phyloP scores from a whole-genome alignment of 2,888 invertebrate genomes.

The Elegia similella region DNA sequence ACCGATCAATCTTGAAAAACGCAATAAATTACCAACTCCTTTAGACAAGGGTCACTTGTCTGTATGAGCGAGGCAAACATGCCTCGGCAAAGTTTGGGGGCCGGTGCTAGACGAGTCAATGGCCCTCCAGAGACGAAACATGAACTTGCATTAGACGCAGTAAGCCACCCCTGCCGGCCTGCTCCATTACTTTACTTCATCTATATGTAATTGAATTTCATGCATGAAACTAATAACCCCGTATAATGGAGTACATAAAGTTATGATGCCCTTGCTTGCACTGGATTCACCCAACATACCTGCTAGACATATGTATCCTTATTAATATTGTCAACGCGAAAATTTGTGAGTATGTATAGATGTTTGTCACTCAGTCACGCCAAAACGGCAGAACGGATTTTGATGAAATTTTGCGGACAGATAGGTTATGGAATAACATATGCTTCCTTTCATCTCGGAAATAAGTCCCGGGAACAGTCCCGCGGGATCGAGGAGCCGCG shows the following conservation, averaged over 20 bases:
- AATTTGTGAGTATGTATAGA: too few species aligned
- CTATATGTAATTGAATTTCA: slow-evolving; percentile 10
- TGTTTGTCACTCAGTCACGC: too few species aligned
- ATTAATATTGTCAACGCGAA: too few species aligned
- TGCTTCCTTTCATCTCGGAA: too few species aligned
- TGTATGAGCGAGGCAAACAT: slow-evolving; percentile 27
- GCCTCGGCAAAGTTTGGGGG: slow-evolving; percentile 45
- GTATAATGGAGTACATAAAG: neutral
- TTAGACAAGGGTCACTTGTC: slow-evolving; percentile 2
- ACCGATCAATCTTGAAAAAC: slow-evolving; percentile 17
- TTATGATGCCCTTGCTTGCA: neutral
- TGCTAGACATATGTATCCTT: too few species aligned
- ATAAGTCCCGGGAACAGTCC: too few species aligned
- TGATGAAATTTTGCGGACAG: too few species aligned
- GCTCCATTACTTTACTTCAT: slow-evolving; percentile 14
- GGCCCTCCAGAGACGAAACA: slow-evolving; percentile 35
- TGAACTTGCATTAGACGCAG: slow-evolving; percentile 13
- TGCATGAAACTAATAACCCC: slow-evolving; percentile 4
- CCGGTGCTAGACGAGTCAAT: slow-evolving; percentile 43
- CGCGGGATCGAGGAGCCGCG: too few species aligned
- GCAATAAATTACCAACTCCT: slow-evolving; percentile 3
- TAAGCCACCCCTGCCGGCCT: neutral
- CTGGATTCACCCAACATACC: too few species aligned
- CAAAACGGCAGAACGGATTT: too few species aligned
- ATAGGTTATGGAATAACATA: too few species aligned